Conservation (phyloP, 2,888 invertebrate species). For the Drosophila greeni region DNA sequence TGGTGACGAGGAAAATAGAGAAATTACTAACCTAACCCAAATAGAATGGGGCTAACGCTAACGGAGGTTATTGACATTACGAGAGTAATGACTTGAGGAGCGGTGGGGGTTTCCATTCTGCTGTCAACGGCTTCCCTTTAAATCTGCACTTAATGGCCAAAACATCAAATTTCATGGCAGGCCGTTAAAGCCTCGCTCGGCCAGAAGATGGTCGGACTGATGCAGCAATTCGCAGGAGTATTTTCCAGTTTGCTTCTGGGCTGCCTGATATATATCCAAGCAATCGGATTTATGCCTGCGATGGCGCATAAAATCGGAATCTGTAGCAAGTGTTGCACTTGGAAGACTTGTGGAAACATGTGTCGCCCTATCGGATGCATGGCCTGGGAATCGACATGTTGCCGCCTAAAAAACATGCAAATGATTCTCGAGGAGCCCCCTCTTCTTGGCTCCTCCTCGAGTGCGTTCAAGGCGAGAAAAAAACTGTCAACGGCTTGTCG, state of each 20-base stretch:
- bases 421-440: slow-evolving; percentile 38
- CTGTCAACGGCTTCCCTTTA: slow-evolving; percentile 33
- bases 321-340: slow-evolving; percentile 5
- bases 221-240: neutral
- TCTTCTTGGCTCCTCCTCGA: slow-evolving; percentile 1
- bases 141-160: slow-evolving; percentile 58
- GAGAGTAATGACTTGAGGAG: slow-evolving; percentile 9
- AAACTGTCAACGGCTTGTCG: slow-evolving; percentile 66
- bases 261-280: neutral
- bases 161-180: slow-evolving; percentile 55
- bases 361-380: slow-evolving; percentile 52
- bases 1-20: slow-evolving; percentile 31
- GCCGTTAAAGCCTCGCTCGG: slow-evolving; percentile 47
- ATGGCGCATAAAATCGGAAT: neutral
- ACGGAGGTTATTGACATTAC: slow-evolving; percentile 61
- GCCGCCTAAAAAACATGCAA: slow-evolving; percentile 61
- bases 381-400: slow-evolving; percentile 43
- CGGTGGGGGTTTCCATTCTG: neutral
- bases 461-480: slow-evolving; percentile 27
- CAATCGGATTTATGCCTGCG: slow-evolving; percentile 6
- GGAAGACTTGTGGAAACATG: slow-evolving; percentile 39
- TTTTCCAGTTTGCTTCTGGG: neutral
- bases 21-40: slow-evolving; percentile 17
- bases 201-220: neutral
- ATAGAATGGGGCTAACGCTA: slow-evolving; percentile 41